Conservation (phyloP, 2,797 vertebrate genomes). For the Micromesistius poutassou region DNA sequence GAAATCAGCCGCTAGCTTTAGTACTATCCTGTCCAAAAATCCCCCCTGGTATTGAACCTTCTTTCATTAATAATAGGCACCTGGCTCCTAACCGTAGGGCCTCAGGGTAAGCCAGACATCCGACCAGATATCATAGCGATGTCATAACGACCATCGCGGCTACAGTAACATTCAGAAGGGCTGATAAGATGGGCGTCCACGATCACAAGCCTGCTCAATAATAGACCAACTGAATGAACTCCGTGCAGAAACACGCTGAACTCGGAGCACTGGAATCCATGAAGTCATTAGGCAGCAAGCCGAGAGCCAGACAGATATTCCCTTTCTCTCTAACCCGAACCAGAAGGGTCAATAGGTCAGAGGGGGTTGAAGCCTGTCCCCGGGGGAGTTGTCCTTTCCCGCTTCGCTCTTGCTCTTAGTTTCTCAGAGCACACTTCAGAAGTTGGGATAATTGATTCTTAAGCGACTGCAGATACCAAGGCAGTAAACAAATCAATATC, state of each 20-base stretch:
- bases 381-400: too few species aligned
- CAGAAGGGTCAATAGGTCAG: too few species aligned
- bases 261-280: neutral
- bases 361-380: too few species aligned
- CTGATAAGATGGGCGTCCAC: neutral
- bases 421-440: neutral
- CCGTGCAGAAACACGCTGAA: neutral
- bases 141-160: too few species aligned
- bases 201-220: neutral
- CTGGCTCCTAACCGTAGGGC: neutral
- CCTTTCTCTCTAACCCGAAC: too few species aligned
- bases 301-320: too few species aligned
- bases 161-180: too few species aligned
- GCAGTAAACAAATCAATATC: neutral
- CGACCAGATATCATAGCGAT: too few species aligned
- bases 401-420: neutral
- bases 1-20: neutral
- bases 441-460: neutral
- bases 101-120: neutral
- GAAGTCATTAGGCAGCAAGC: neutral
- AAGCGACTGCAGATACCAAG: neutral
- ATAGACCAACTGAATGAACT: neutral
- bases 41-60: neutral
- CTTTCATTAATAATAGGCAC: neutral
- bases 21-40: neutral